phyloP scores from a whole-genome alignment of 1,140 invertebrate genomes.

The Drosophila equinoxialis region DNA sequence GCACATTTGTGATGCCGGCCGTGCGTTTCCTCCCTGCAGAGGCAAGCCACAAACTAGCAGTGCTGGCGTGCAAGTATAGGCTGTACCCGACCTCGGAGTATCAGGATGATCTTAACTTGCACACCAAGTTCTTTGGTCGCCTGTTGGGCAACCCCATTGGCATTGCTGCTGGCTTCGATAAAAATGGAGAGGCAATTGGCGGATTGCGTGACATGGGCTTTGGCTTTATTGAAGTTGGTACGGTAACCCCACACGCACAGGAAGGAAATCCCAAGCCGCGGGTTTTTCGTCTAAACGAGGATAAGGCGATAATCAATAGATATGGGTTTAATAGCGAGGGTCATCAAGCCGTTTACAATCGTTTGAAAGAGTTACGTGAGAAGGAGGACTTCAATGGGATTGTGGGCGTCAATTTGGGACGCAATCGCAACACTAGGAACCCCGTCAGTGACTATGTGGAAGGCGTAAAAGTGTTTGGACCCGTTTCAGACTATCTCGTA shows the following conservation, averaged over 20 bases:
- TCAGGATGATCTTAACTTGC: constrained; percentile 87
- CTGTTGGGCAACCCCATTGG: constrained; percentile 95
- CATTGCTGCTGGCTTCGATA: constrained; percentile 99
- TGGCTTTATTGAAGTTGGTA: constrained; percentile 98
- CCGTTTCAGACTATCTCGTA: constrained; percentile 93
- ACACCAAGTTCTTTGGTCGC: constrained; percentile 88
- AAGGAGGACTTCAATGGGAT: constrained; percentile 85
- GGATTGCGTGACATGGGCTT: constrained; percentile 94
- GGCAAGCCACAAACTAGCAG: constrained; percentile 89
- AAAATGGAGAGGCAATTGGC: constrained; percentile 95
- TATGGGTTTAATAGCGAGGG: constrained; percentile 98
- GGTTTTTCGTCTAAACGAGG: constrained; percentile 93
- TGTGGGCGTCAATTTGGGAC: constrained; percentile 96
- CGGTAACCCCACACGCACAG: constrained; percentile 96
- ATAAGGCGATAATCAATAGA: constrained; percentile 95
- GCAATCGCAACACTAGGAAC: constrained; percentile 94
- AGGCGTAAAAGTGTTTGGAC: constrained; percentile 90
- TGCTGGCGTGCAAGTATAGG: constrained; percentile 89
- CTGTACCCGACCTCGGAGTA: constrained; percentile 86
- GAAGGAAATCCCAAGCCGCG: constrained; percentile 95
- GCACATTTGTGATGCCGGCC: constrained; percentile 68
- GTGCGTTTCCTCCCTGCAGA: constrained; percentile 85
- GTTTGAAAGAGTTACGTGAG: constrained; percentile 85
- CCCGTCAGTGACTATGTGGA: constrained; percentile 91
- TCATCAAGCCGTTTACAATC: constrained; percentile 88